Percentiles rank a stretch among this genome's conserved stretches.
Evolutionary conservation across 2,888 invertebrate species (phyloP).

Genomic region (Ligdia adustata): DNA sequence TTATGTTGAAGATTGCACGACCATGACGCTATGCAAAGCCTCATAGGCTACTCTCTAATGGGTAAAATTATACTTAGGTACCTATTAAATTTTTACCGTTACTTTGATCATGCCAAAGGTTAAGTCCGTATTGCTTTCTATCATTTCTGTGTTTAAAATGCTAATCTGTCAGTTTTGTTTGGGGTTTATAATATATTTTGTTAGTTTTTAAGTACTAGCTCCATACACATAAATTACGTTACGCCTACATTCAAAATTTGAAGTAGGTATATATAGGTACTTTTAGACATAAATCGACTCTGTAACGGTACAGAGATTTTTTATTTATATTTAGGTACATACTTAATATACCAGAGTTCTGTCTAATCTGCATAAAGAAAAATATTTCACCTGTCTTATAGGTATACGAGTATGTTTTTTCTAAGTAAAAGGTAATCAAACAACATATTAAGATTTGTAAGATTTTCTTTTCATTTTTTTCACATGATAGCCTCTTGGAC

Average conservation of each 20-base stretch:
- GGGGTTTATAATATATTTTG: not conserved
- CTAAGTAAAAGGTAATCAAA: conserved; percentile 46
- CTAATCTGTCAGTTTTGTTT: conserved; percentile 11
- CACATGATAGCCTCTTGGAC: conserved; percentile 71
- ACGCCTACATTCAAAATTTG: not conserved
- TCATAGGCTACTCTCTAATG: conserved; percentile 52
- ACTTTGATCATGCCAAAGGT: conserved; percentile 32
- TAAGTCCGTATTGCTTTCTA: conserved; percentile 32
- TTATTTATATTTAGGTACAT: too few relatives aligned
- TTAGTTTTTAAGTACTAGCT: not conserved
- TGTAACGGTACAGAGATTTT: not conserved
- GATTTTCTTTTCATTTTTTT: conserved; percentile 53
- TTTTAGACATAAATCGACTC: not conserved
- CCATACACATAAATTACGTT: not conserved
- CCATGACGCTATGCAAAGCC: conserved; percentile 44
- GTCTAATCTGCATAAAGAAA: not conserved
- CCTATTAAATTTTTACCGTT: conserved; percentile 29
- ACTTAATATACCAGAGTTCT: not conserved
- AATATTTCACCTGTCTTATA: too few relatives aligned
- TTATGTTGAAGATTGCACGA: conserved; percentile 57
- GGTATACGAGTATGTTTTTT: not conserved
- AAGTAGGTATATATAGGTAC: too few relatives aligned
- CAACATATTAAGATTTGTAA: conserved; percentile 44
- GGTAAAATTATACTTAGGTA: conserved; percentile 18
- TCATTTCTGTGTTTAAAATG: conserved; percentile 22